Evolutionary conservation across 1,140 invertebrate species (phyloP).

Genomic region (Dreissena rostriformis): DNA sequence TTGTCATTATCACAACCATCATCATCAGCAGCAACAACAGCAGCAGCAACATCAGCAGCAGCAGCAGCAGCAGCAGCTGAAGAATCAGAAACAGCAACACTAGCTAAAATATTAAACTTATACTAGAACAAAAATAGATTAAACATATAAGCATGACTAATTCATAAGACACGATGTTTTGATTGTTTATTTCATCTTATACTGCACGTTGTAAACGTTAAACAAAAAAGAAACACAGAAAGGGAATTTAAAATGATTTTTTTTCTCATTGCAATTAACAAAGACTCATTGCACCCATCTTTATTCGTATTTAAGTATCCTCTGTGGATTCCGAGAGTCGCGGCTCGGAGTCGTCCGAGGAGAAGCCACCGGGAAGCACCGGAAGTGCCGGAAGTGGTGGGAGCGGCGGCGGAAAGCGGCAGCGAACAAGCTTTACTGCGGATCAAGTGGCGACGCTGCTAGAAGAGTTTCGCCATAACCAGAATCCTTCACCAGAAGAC

Average conservation of each 20-base stretch:
- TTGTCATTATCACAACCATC: background rate
- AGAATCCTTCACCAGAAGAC: conserved; percentile 19
- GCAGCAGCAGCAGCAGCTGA: no score
- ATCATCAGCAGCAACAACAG: background rate
- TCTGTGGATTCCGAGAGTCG: conserved; percentile 36
- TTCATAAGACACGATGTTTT: no score
- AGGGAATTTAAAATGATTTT: no score
- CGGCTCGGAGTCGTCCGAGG: conserved; percentile 32
- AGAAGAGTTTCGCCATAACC: conserved; percentile 14
- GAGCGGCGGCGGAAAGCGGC: conserved; percentile 12
- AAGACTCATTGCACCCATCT: no score
- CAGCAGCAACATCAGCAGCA: background rate
- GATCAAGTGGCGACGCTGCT: conserved; percentile 9
- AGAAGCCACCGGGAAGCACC: background rate
- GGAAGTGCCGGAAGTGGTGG: background rate
- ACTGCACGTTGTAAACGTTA: no score
- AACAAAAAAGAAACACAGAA: no score
- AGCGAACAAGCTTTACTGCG: conserved; percentile 24
- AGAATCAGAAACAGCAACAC: no score
- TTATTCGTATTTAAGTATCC: conserved; percentile 23
- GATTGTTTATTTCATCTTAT: no score
- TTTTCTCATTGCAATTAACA: no score
- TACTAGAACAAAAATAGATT: no score
- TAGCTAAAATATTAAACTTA: no score
- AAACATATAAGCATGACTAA: no score